A percentile compares a stretch with the other conserved stretches of the same genome.
Evolutionary conservation across 2,888 invertebrate species (phyloP).

Genomic region (Napeogenes inachia): DNA sequence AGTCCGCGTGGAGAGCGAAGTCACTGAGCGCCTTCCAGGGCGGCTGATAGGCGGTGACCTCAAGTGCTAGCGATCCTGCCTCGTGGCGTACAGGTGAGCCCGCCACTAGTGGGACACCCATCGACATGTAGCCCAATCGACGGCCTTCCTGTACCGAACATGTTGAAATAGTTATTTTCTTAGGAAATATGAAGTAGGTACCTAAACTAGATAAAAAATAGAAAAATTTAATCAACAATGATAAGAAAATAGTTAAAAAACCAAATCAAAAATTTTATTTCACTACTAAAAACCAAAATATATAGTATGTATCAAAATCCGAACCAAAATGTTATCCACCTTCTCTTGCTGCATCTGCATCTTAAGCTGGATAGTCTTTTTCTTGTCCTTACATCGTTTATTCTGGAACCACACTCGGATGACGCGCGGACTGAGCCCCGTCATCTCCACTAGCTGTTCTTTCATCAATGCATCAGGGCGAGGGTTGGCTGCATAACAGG

Average conservation of each 20-base stretch:
- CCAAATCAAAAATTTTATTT: no score
- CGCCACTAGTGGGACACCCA: conserved; percentile 99
- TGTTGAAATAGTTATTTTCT: not conserved
- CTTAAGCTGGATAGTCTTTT: conserved; percentile 96
- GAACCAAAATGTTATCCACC: conserved; percentile 72
- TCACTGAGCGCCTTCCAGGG: conserved; percentile 98
- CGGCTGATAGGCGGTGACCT: conserved; percentile 94
- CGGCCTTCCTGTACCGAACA: conserved; percentile 87
- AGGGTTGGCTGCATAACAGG: conserved; percentile 98
- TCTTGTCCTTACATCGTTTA: conserved; percentile 98
- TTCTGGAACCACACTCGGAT: conserved; percentile 99
- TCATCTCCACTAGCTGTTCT: conserved; percentile 99
- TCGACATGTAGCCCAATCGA: conserved; percentile 93
- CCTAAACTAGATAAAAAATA: no score
- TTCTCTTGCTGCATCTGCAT: conserved; percentile 99
- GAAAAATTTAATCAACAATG: no score
- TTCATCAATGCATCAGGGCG: conserved; percentile 99
- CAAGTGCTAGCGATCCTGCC: conserved; percentile 91
- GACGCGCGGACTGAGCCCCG: conserved; percentile 96
- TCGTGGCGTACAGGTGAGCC: conserved; percentile 95
- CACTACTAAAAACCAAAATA: not conserved
- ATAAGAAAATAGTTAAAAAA: no score
- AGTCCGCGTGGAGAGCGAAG: conserved; percentile 95
- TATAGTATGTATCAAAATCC: conserved; percentile 6
- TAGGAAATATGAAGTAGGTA: not conserved